Percentiles rank a stretch among this genome's conserved stretches.
These are phyloP conservation scores for Tenthredo livida DNA, from an alignment of 2,888 invertebrate species.

Conservation along the genomic window DNA sequence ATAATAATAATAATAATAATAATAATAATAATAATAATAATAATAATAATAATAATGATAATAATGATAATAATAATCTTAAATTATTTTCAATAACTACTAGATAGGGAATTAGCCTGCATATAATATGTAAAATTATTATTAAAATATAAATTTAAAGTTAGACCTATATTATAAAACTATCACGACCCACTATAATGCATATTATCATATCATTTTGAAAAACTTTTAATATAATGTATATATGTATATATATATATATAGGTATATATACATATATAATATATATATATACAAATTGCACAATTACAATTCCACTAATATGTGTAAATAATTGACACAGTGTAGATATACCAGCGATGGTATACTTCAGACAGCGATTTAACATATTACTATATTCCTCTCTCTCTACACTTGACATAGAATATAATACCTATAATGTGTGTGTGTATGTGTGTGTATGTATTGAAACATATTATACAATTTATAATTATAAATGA, in stretches of 20 bases:
- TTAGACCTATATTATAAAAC: conserved; percentile 54
- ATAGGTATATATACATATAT: conserved; percentile 54
- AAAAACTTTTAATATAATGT: neutral
- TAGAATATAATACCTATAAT: neutral
- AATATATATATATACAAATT: conserved; percentile 65
- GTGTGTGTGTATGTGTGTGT: neutral
- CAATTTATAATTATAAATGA: neutral
- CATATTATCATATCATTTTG: conserved; percentile 39
- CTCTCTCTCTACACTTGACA: conserved; percentile 4
- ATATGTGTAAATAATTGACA: conserved; percentile 72
- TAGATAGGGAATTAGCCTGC: conserved; percentile 24
- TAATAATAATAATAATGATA: conserved; percentile 17
- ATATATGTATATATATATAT: conserved; percentile 49
- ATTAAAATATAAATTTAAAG: conserved; percentile 67
- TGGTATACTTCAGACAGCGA: conserved; percentile 32
- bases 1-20: conserved; percentile 4
- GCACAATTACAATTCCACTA: conserved; percentile 68
- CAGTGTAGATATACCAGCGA: conserved; percentile 58
- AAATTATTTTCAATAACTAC: conserved; percentile 13
- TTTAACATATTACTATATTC: neutral
- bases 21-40: neutral
- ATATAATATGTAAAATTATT: conserved; percentile 60
- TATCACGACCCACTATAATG: conserved; percentile 56
- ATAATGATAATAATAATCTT: conserved; percentile 10
- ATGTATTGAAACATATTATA: neutral